These are phyloP conservation scores for Astyanax mexicanus DNA, from an alignment of 2,797 vertebrate genomes.

Conservation along the genomic window DNA sequence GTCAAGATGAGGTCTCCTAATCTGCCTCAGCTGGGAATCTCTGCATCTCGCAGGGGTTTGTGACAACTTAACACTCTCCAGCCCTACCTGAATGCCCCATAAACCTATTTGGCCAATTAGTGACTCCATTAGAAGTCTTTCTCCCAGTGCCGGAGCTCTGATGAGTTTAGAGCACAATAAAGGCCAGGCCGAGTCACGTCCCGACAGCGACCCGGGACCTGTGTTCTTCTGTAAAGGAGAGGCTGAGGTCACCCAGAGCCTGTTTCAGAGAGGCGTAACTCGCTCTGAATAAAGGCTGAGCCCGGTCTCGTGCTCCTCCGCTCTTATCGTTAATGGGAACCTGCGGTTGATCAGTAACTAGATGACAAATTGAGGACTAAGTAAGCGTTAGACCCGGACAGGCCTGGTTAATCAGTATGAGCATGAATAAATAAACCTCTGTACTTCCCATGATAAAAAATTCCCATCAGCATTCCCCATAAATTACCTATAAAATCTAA, in stretches of 20 bases:
- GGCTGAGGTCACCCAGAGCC: conserved; percentile 73
- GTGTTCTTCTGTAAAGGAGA: conserved; percentile 62
- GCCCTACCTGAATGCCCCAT: conserved; percentile 70
- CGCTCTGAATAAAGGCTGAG: conserved; percentile 43
- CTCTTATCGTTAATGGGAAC: conserved; percentile 52
- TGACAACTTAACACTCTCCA: conserved; percentile 53
- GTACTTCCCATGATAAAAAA: neutral
- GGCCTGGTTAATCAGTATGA: conserved; percentile 58
- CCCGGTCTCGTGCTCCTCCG: conserved; percentile 41
- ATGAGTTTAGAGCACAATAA: conserved; percentile 79
- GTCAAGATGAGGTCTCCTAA: conserved; percentile 51
- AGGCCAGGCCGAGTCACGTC: conserved; percentile 73
- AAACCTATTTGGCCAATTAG: conserved; percentile 80
- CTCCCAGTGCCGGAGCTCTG: conserved; percentile 71
- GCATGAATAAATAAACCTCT: neutral
- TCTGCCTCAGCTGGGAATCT: conserved; percentile 47
- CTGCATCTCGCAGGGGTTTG: conserved; percentile 32
- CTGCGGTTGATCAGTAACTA: conserved; percentile 61
- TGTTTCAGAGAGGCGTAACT: conserved; percentile 62
- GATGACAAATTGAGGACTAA: conserved; percentile 58
- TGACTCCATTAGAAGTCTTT: conserved; percentile 77
- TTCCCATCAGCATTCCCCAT: neutral
- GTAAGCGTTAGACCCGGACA: conserved; percentile 28
- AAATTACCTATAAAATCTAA: too few species aligned
- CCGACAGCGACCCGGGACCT: conserved; percentile 66